Evolutionary conservation across 2,888 invertebrate species (phyloP).

Genomic region (Acronicta leporina): DNA sequence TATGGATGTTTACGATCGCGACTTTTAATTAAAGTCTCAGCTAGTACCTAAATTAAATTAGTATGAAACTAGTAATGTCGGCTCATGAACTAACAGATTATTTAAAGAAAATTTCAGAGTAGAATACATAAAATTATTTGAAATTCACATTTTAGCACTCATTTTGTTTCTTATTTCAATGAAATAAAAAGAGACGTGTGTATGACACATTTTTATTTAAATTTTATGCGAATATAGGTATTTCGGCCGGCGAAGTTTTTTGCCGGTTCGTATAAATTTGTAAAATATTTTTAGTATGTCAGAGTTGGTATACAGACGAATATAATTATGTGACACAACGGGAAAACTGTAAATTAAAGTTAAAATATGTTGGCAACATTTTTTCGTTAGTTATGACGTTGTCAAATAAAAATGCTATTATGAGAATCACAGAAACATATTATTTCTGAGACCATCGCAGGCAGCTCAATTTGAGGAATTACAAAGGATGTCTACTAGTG

Average conservation of each 20-base stretch:
- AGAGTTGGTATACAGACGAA: constrained; percentile 20
- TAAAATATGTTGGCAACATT: constrained; percentile 38
- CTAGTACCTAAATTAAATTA: too few species aligned
- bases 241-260: constrained; percentile 48
- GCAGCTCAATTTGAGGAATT: background rate
- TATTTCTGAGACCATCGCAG: background rate
- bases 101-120: background rate
- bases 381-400: constrained; percentile 12
- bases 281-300: constrained; percentile 38
- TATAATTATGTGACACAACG: constrained; percentile 37
- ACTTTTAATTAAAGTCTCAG: background rate
- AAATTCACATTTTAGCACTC: constrained; percentile 17
- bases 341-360: constrained; percentile 42
- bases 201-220: constrained; percentile 51
- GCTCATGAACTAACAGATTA: too few species aligned
- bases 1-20: too few species aligned
- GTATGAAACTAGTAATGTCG: too few species aligned
- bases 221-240: constrained; percentile 53
- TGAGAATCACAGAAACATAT: background rate
- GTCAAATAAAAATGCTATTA: constrained; percentile 5
- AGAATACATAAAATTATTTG: constrained; percentile 31
- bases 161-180: constrained; percentile 28
- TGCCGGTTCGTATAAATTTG: constrained; percentile 36
- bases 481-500: constrained; percentile 1
- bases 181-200: constrained; percentile 44